Evolutionary conservation across 2,888 invertebrate genomes (phyloP).

Genomic region (Escarpia spicata): DNA sequence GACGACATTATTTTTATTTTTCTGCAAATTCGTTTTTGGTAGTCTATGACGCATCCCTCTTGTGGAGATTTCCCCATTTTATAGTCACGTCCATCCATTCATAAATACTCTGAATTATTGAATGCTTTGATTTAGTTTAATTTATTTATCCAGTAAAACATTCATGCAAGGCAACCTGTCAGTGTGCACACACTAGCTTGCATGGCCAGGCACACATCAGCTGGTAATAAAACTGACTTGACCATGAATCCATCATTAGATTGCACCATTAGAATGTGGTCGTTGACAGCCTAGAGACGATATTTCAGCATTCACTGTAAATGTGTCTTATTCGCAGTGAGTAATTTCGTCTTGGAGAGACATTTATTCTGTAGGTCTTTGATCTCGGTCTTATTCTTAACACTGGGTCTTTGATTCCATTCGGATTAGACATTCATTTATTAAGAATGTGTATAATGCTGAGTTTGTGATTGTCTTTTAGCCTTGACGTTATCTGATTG

Average conservation of each 20-base stretch:
- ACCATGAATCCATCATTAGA: neutral
- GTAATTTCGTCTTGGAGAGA: conserved; percentile 1
- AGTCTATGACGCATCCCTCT: neutral
- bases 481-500: neutral
- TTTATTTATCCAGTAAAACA: neutral
- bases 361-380: neutral
- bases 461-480: neutral
- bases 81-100: neutral
- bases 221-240: neutral
- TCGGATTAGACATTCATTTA: neutral
- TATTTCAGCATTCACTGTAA: neutral
- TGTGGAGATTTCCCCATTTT: neutral
- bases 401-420: neutral
- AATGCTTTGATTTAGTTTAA: neutral
- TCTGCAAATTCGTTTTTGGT: neutral
- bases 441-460: neutral
- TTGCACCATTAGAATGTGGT: neutral
- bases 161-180: neutral
- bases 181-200: neutral
- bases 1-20: neutral
- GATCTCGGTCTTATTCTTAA: neutral
- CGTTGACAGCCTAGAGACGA: neutral
- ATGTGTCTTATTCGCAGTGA: neutral
- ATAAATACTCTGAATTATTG: neutral
- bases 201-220: neutral